phyloP scores from a whole-genome alignment of 2,888 invertebrate species.

The Escarpia spicata region DNA sequence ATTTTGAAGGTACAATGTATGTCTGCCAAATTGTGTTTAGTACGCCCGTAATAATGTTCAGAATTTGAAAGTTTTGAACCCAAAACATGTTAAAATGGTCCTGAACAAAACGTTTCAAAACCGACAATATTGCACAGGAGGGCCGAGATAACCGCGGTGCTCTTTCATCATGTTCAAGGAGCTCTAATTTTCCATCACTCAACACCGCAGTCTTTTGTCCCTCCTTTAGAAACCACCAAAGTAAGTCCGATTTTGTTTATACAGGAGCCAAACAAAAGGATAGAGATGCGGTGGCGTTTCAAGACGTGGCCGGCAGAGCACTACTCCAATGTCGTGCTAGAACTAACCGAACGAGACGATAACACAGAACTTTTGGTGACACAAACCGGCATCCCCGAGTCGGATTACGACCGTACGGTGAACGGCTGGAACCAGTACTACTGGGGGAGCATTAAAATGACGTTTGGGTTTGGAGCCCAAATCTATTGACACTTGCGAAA shows the following conservation, averaged over 20 bases:
- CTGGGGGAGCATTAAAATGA: conserved; percentile 91
- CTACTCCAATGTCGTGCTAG: conserved; percentile 86
- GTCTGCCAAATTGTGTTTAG: too few species aligned
- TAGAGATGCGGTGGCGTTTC: conserved; percentile 90
- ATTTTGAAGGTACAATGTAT: too few species aligned
- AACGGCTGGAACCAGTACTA: conserved; percentile 91
- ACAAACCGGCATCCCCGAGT: conserved; percentile 85
- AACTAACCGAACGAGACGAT: conserved; percentile 87
- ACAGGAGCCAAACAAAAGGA: conserved; percentile 79
- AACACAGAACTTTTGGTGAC: conserved; percentile 84
- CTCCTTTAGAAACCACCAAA: neutral
- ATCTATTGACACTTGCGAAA: conserved; percentile 49
- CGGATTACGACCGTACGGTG: conserved; percentile 79
- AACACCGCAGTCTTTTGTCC: too few species aligned
- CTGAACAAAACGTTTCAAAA: too few species aligned
- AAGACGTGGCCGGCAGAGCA: conserved; percentile 94
- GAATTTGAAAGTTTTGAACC: too few species aligned
- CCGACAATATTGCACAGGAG: too few species aligned
- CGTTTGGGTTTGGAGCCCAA: conserved; percentile 83
- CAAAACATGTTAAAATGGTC: too few species aligned
- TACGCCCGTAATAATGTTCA: too few species aligned
- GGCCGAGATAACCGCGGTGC: too few species aligned
- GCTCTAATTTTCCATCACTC: too few species aligned
- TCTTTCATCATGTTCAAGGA: too few species aligned
- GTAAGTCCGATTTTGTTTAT: neutral